Base-by-base conservation (phyloP, 2,888 invertebrate species). In the Protodeltote pygarga region DNA sequence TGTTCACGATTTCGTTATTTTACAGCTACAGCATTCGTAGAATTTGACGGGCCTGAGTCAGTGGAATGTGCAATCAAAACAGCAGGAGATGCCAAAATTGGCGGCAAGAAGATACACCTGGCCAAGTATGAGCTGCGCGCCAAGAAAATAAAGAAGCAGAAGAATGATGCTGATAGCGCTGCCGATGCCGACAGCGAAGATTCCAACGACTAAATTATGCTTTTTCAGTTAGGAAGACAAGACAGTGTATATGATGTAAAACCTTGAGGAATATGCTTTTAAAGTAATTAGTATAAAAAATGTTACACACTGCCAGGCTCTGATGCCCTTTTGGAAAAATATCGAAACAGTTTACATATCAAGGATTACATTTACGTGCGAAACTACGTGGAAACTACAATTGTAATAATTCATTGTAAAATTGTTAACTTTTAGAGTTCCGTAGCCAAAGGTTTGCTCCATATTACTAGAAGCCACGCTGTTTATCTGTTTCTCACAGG, bases 11-110 rank as follows among this genome's bases (percentile, higher is more conserved):
- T 17, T 27, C 1, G 3, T n/a, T 10, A 15, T 34, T 17, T 75
- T 70, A 25, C 80, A 90, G 90, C 75, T 0, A 84, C 88, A 4
- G 80, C 79, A 3, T 90, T 90, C 63, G 68, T 90, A 3, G 88
- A 89, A 45, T 85, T 90, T 32, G 86, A 87, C 24, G 81, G 86
- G 0, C 87, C 87, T 0, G 77, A 79, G 10, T 65, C 87, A 0
- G 83, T 87, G 1, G 77, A 81, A 8, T 64, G 67, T 5, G 90
- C 89, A 0, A 31, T 87, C 4, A 72, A 75, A 27, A 54, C 75
- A 29, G 73, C 76, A 3, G 63, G 70, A 5, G 75, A 71, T 5
- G 58, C 62, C 1, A 83, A 75, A 54, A 75, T 87, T 17, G 80
- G 75, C 34, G 83, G 85, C 8, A 88, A 87, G 50, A 86, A 82